Evolutionary conservation across 1,140 invertebrate species (phyloP).

Genomic region (Drosophila biarmipes): DNA sequence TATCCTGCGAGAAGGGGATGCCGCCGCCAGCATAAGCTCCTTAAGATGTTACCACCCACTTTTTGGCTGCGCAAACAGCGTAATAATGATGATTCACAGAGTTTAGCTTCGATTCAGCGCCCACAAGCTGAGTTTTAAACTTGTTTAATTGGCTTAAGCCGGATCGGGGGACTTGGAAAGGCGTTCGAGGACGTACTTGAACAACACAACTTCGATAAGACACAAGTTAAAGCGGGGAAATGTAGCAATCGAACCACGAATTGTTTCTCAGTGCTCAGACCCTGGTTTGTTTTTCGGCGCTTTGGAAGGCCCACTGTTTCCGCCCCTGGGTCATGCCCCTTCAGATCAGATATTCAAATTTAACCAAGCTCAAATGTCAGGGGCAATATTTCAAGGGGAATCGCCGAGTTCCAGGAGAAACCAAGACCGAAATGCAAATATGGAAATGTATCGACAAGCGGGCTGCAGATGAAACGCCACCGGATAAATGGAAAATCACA

Average conservation of each 20-base stretch:
- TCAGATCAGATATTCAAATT: slow-evolving; percentile 40
- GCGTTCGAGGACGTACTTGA: too few relatives aligned
- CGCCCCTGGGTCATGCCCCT: neutral
- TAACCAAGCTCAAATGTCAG: slow-evolving; percentile 41
- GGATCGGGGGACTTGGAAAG: too few relatives aligned
- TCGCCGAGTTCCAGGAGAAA: slow-evolving; percentile 5
- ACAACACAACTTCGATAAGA: too few relatives aligned
- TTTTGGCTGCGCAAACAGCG: too few relatives aligned
- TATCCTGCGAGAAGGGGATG: too few relatives aligned
- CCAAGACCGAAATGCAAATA: slow-evolving; percentile 28
- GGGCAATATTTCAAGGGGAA: slow-evolving; percentile 33
- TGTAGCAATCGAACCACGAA: too few relatives aligned
- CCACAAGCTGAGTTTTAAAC: neutral
- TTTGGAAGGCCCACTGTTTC: neutral
- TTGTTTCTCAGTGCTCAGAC: too few relatives aligned
- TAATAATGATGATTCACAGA: too few relatives aligned
- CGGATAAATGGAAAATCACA: slow-evolving; percentile 5
- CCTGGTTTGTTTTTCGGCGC: neutral
- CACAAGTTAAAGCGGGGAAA: too few relatives aligned
- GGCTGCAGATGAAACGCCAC: slow-evolving; percentile 1
- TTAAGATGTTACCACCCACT: too few relatives aligned
- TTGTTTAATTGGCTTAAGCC: neutral
- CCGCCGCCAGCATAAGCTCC: too few relatives aligned
- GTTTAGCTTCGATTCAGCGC: too few relatives aligned
- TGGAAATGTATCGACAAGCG: slow-evolving; percentile 13